Percentiles rank a stretch among this genome's conserved stretches.
Conservation (phyloP, 2,888 invertebrate species). For the Clostera curtula region DNA sequence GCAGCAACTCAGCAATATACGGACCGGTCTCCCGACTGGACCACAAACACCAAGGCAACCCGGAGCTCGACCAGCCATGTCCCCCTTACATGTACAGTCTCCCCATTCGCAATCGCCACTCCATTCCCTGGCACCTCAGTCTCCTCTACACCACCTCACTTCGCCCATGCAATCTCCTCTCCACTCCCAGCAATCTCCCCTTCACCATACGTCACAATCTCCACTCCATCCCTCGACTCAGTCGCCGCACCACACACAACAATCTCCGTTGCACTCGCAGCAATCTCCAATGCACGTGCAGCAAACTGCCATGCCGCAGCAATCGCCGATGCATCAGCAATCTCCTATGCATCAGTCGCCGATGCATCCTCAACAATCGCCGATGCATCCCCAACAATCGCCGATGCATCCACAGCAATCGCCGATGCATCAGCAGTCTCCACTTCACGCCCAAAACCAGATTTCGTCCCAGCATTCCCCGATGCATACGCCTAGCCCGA, state of each 20-base stretch:
- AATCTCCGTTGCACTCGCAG: conserved; percentile 54
- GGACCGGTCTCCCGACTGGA: too few relatives aligned
- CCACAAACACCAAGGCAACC: conserved; percentile 36
- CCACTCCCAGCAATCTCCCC: conserved; percentile 56
- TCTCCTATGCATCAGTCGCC: too few relatives aligned
- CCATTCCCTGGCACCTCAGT: conserved; percentile 31
- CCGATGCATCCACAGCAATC: too few relatives aligned
- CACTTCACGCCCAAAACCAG: too few relatives aligned
- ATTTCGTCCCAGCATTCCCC: conserved; percentile 42
- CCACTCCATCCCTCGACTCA: conserved; percentile 54
- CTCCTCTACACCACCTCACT: conserved; percentile 29
- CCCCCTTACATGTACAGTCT: conserved; percentile 55
- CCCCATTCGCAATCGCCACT: conserved; percentile 30
- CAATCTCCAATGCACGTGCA: conserved; percentile 58
- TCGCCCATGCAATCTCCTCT: conserved; percentile 45
- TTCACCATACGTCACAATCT: conserved; percentile 53
- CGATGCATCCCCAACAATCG: too few relatives aligned
- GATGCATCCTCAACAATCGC: too few relatives aligned
- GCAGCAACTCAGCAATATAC: too few relatives aligned
- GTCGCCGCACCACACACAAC: conserved; percentile 56
- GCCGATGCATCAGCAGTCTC: too few relatives aligned
- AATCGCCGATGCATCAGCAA: conserved; percentile 50
- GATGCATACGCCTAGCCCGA: conserved; percentile 37
- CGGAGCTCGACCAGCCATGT: conserved; percentile 54
- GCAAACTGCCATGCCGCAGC: conserved; percentile 37